Percentiles rank a stretch among this genome's conserved stretches.
Evolutionary conservation across 2,113 vertebrate genomes (phyloP).

Genomic region (Bungarus multicinctus): DNA sequence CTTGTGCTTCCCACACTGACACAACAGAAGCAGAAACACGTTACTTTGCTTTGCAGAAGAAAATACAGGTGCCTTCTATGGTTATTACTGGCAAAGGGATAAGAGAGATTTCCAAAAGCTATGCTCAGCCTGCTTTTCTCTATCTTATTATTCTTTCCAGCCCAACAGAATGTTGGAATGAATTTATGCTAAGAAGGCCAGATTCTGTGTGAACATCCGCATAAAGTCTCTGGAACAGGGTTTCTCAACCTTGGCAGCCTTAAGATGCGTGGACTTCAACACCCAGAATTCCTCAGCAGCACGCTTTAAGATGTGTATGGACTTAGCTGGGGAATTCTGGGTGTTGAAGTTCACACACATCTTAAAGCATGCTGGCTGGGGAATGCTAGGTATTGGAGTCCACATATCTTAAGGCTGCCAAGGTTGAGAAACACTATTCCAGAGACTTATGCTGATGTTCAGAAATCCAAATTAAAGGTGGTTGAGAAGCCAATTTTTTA

Average conservation of each 20-base stretch:
- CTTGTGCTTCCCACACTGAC: not conserved
- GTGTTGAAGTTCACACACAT: no score
- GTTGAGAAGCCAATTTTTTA: not conserved
- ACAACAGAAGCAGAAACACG: not conserved
- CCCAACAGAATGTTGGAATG: not conserved
- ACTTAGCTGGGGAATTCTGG: no score
- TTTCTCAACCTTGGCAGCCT: not conserved
- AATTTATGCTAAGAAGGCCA: not conserved
- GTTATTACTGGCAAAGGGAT: not conserved
- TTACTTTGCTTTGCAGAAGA: not conserved
- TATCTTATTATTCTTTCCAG: not conserved
- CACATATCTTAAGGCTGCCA: not conserved
- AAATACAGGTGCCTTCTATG: not conserved
- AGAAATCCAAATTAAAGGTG: not conserved
- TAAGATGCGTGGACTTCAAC: not conserved
- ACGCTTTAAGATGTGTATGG: no score
- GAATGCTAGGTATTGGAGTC: not conserved
- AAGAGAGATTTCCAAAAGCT: not conserved
- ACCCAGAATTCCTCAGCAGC: not conserved
- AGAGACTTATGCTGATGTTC: not conserved
- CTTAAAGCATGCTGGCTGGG: not conserved
- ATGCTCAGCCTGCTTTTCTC: not conserved
- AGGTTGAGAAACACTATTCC: not conserved
- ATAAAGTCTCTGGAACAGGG: not conserved
- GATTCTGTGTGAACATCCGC: not conserved